A percentile compares a stretch with the other conserved stretches of the same genome.
These are phyloP conservation scores for Rattus norvegicus DNA, from an alignment of 2,113 vertebrate species.

Conservation along the genomic window DNA sequence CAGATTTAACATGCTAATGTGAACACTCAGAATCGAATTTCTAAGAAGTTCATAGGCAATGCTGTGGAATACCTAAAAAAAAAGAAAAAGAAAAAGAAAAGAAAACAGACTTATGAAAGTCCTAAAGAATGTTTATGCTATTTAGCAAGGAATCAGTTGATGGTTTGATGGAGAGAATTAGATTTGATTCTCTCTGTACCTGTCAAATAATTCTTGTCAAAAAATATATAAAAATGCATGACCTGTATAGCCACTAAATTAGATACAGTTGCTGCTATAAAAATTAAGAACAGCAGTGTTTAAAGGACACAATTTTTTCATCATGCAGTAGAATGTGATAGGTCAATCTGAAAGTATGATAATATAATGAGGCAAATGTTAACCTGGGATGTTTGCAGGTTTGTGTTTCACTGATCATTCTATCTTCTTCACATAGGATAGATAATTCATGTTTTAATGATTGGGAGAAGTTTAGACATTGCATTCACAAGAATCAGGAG, in stretches of 20 bases:
- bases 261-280: not conserved
- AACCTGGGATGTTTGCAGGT: not conserved
- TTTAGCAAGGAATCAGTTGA: not conserved
- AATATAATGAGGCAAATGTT: not conserved
- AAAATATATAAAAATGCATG: not conserved
- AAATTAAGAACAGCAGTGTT: conserved; percentile 2
- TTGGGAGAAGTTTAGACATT: not conserved
- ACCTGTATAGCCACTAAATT: not conserved
- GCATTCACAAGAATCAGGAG: not conserved
- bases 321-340: not conserved
- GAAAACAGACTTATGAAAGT: not conserved
- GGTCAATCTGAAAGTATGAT: not conserved
- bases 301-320: not conserved
- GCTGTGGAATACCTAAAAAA: not conserved
- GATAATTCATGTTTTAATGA: not conserved
- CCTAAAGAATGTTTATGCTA: not conserved
- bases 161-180: not conserved
- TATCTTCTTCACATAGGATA: not conserved
- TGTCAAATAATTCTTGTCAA: not conserved
- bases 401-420: not conserved
- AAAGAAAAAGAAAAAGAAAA: no score
- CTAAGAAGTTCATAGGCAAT: not conserved
- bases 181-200: not conserved
- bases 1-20: conserved; percentile 3
- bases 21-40: not conserved